Percentiles rank a stretch among this genome's conserved stretches.
Conservation (phyloP, 2,888 invertebrate species). For the Pristionchus entomophagus region DNA sequence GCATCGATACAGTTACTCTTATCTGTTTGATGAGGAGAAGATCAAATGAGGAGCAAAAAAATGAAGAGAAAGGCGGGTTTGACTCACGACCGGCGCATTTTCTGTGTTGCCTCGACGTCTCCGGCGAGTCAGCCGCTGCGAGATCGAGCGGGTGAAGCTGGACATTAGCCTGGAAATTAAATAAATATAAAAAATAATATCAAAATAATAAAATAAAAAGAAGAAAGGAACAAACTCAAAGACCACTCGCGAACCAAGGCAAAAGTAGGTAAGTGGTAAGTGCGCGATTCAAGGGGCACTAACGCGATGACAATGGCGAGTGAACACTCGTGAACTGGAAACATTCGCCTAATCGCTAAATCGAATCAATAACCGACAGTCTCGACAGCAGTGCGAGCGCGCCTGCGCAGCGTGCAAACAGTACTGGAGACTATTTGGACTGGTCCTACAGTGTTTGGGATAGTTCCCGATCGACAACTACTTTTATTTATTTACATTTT, state of each 20-base stretch:
- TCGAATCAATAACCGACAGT: neutral
- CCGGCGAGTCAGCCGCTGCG: conserved; percentile 20
- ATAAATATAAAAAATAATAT: neutral
- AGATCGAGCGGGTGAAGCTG: conserved; percentile 42
- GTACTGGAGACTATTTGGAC: conserved; percentile 23
- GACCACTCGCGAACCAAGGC: neutral
- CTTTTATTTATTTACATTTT: neutral
- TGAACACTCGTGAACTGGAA: neutral
- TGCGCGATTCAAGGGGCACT: neutral
- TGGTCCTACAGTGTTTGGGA: neutral
- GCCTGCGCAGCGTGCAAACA: neutral
- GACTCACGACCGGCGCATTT: conserved; percentile 11
- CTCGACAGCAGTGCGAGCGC: neutral
- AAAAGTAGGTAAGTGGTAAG: neutral
- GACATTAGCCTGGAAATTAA: conserved; percentile 33
- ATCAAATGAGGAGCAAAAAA: neutral
- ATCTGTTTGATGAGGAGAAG: neutral
- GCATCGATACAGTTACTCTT: neutral
- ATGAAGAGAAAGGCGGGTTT: neutral
- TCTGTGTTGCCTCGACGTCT: neutral
- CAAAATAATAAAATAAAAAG: neutral
- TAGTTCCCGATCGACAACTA: neutral
- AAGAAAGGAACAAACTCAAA: neutral
- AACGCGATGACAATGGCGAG: neutral
- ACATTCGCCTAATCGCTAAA: neutral